Conservation (phyloP, 2,888 invertebrate genomes). For the Cantharis nigra region DNA sequence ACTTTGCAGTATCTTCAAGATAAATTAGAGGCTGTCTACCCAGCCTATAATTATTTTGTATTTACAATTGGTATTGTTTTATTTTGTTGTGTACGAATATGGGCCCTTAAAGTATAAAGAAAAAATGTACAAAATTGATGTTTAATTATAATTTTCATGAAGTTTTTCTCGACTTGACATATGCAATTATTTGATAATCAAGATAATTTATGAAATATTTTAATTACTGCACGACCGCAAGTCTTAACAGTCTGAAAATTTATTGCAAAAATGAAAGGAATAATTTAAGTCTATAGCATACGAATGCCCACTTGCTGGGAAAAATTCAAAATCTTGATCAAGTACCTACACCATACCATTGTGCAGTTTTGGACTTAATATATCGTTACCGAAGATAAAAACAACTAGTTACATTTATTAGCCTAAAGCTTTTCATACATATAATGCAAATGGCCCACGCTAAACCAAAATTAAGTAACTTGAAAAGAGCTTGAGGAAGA, state of each 20-base stretch:
- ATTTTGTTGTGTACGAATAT: background rate
- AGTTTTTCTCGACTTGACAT: background rate
- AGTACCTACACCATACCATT: background rate
- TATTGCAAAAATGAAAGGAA: background rate
- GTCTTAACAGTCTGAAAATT: background rate
- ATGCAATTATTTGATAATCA: background rate
- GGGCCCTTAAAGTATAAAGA: background rate
- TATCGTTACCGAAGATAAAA: background rate
- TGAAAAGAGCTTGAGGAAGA: background rate
- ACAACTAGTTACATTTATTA: background rate
- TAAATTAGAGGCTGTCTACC: background rate
- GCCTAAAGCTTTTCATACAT: background rate
- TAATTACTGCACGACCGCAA: background rate
- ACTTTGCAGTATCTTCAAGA: background rate
- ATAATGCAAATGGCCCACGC: background rate
- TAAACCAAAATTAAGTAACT: background rate
- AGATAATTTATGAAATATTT: background rate
- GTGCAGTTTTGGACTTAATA: background rate
- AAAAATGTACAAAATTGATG: background rate
- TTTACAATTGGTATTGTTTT: background rate
- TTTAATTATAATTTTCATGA: background rate
- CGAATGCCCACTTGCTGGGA: background rate
- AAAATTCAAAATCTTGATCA: background rate
- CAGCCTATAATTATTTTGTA: background rate
- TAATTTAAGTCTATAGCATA: background rate